A percentile compares a stretch with the other conserved stretches of the same genome.
These are phyloP conservation scores for Amorpha juglandis DNA, from an alignment of 2,888 invertebrate genomes.

Conservation along the genomic window DNA sequence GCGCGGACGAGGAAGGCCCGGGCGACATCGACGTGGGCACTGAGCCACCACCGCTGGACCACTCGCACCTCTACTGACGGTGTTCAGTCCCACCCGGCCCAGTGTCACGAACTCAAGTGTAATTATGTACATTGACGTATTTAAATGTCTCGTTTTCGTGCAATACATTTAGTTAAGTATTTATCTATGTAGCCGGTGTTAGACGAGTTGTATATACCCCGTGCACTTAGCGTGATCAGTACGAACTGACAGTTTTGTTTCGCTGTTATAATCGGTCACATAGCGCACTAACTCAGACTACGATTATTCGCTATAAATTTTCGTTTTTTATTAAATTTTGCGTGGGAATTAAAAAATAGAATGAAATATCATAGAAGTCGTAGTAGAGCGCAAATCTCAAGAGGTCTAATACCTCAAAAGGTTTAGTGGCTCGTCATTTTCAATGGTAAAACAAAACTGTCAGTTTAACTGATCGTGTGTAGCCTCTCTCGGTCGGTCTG, in stretches of 20 bases:
- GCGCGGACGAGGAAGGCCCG: constrained; percentile 66
- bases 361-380: too few species aligned
- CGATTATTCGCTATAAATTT: too few species aligned
- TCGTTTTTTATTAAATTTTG: too few species aligned
- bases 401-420: neutral
- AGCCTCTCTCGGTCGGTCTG: constrained; percentile 5
- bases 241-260: constrained; percentile 4
- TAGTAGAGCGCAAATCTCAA: too few species aligned
- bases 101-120: constrained; percentile 52
- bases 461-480: constrained; percentile 5
- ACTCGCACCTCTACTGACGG: constrained; percentile 43
- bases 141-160: constrained; percentile 73
- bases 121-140: constrained; percentile 79
- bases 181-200: constrained; percentile 77
- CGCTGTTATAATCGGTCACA: neutral
- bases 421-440: neutral
- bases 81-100: constrained; percentile 8
- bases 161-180: constrained; percentile 83
- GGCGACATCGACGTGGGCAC: constrained; percentile 82
- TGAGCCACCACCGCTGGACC: constrained; percentile 67
- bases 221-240: constrained; percentile 43
- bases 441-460: neutral
- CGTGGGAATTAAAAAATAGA: too few species aligned
- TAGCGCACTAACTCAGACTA: too few species aligned
- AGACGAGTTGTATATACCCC: constrained; percentile 67